Evolutionary conservation across 2,797 vertebrate genomes (phyloP), one percentile per base, ranked within the genome.

Genomic region (Novumbra hubbsi): DNA sequence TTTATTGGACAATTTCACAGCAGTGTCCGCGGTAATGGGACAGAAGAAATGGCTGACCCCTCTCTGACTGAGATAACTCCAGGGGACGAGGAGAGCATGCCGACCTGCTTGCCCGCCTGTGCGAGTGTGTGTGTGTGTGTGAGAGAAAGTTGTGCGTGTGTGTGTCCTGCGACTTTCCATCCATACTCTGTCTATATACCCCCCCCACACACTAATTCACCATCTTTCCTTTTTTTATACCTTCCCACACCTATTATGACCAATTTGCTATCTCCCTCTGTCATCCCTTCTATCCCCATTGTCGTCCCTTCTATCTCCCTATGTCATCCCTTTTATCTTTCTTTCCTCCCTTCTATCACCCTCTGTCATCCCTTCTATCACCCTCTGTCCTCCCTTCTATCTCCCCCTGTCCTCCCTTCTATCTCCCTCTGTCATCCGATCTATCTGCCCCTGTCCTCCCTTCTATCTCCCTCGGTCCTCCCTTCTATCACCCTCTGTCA

Each of bases 1-100:
- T 94, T 90, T 93, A 94, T 93, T 93, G 93, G 91, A 93, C 92
- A 91, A 92, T 94, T 94, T 92, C 90, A 88, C 88, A 91, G 91
- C 88, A 86, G 87, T 92, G 92, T 93, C 90, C 75, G 69, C 83
- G 78, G 89, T 93, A 93, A 94, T 93, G 88, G 93, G 90, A 91
- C 88, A 89, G 91, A 87, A 93, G 93, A 91, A 93, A 93, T 91
- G 91, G 89, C 89, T 91, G 91, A 93, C 92, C 91, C 88, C 82
- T 87, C 85, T 78, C 82, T 86, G 89, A 91, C 85, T 88, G 88
- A 88, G 83, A 84, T 82, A 83, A 89, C 86, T 88, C 85, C 85
- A 76, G 80, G 78, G 83, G 81, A 86, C 73, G 78, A 88, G 85
- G 70, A 81, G 76, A 78, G 78, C 55, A 57, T 57, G 55, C 55